These are phyloP conservation scores for Ictalurus furcatus DNA, from an alignment of 2,113 vertebrate species.

Conservation along the genomic window DNA sequence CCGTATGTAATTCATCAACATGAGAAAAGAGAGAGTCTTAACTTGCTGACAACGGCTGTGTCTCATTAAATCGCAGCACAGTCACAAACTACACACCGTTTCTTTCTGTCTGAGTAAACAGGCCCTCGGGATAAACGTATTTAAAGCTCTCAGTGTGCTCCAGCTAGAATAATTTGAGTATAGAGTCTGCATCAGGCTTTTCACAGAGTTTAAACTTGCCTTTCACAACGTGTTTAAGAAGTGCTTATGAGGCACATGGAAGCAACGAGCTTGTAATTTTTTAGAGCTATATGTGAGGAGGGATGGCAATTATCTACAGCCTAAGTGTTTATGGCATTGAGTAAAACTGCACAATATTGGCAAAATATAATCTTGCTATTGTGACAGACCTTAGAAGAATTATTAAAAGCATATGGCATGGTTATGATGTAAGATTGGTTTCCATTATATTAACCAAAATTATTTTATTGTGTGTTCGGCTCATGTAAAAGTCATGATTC, in stretches of 20 bases:
- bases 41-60: background rate
- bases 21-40: background rate
- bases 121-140: conserved; percentile 16
- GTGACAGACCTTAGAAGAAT: background rate
- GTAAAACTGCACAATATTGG: background rate
- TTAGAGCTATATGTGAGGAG: background rate
- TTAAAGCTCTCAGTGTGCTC: conserved; percentile 2
- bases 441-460: background rate
- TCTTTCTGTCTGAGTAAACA: conserved; percentile 7
- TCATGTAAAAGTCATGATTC: background rate
- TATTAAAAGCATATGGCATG: background rate
- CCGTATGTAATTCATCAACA: conserved; percentile 33
- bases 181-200: background rate
- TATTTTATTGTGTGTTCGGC: background rate
- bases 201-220: background rate
- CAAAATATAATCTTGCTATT: background rate
- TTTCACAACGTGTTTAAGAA: conserved; percentile 5
- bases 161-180: background rate
- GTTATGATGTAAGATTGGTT: background rate
- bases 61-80: conserved; percentile 34
- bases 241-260: background rate
- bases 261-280: background rate
- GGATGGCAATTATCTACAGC: background rate
- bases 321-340: background rate
- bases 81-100: conserved; percentile 15